Conservation (phyloP, 2,797 vertebrate species). For the Poeciliopsis presidionis region DNA sequence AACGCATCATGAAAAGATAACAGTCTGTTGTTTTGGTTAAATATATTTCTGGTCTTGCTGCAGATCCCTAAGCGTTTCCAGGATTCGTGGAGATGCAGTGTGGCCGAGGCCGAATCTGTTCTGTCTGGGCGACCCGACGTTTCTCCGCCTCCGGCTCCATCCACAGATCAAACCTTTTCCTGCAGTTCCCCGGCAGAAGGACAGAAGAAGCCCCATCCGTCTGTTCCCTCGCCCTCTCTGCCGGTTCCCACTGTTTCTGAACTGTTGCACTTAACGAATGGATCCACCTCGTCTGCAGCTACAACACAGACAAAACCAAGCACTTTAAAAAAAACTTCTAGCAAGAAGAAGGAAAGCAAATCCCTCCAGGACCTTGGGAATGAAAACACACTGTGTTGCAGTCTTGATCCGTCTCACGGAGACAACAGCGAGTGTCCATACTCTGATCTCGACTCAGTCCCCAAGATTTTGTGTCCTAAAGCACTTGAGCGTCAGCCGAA, state of each 20-base stretch:
- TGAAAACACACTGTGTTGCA: conserved; percentile 44
- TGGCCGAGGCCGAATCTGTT: conserved; percentile 89
- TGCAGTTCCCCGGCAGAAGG: conserved; percentile 63
- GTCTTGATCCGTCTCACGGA: conserved; percentile 41
- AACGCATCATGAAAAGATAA: not conserved
- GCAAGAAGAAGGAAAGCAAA: conserved; percentile 74
- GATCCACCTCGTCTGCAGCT: conserved; percentile 45
- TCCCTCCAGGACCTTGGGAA: conserved; percentile 41
- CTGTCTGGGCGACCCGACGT: conserved; percentile 82
- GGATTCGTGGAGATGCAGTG: conserved; percentile 90
- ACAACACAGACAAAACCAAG: conserved; percentile 64
- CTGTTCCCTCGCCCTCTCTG: conserved; percentile 31
- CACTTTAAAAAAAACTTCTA: conserved; percentile 67
- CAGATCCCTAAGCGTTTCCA: conserved; percentile 93
- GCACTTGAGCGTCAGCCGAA: conserved; percentile 73
- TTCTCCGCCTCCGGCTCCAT: conserved; percentile 50
- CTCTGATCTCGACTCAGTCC: conserved; percentile 82
- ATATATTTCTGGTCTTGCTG: conserved; percentile 41
- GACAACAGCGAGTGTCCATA: conserved; percentile 75
- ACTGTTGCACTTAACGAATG: conserved; percentile 60
- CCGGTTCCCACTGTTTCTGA: conserved; percentile 35
- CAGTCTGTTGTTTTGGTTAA: conserved; percentile 11
- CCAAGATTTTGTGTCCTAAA: conserved; percentile 84
- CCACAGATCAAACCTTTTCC: conserved; percentile 51
- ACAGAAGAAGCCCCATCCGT: conserved; percentile 47